phyloP scores from a whole-genome alignment of 1,140 invertebrate genomes.

The Drosophila kikkawai region DNA sequence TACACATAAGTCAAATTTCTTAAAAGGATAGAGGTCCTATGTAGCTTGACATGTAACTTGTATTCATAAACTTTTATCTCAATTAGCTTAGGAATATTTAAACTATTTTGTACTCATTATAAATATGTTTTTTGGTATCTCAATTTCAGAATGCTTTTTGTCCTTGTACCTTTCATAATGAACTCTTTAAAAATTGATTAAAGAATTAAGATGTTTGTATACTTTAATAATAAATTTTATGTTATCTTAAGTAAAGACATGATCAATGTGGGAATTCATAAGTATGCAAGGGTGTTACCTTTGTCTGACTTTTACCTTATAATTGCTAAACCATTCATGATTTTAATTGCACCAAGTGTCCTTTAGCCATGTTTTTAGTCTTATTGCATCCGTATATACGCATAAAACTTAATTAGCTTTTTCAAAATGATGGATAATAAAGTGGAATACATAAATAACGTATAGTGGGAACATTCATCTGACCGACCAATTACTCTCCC shows the following conservation, averaged over 20 bases:
- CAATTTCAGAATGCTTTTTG: too few species aligned
- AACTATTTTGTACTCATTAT: too few species aligned
- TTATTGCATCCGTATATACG: background rate
- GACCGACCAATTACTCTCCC: constrained; percentile 52
- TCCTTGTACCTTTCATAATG: too few species aligned
- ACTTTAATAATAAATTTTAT: background rate
- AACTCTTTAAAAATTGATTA: too few species aligned
- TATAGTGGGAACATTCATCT: constrained; percentile 39
- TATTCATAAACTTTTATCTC: too few species aligned
- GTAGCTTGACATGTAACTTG: too few species aligned
- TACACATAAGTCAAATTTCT: too few species aligned
- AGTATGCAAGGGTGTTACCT: constrained; percentile 1
- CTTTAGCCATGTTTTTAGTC: constrained; percentile 11
- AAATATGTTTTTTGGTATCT: too few species aligned
- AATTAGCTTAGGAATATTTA: too few species aligned
- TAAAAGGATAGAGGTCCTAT: too few species aligned
- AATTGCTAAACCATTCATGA: constrained; percentile 13
- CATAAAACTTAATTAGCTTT: constrained; percentile 54
- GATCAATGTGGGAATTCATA: background rate
- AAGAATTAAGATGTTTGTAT: too few species aligned
- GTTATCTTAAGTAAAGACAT: constrained; percentile 24
- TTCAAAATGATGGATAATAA: constrained; percentile 44
- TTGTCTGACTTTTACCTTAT: background rate
- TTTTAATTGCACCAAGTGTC: constrained; percentile 32
- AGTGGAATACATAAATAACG: constrained; percentile 55